A percentile compares a stretch with the other conserved stretches of the same genome.
These are phyloP conservation scores for Ceratina calcarata DNA, from an alignment of 1,140 invertebrate genomes.

Conservation along the genomic window DNA sequence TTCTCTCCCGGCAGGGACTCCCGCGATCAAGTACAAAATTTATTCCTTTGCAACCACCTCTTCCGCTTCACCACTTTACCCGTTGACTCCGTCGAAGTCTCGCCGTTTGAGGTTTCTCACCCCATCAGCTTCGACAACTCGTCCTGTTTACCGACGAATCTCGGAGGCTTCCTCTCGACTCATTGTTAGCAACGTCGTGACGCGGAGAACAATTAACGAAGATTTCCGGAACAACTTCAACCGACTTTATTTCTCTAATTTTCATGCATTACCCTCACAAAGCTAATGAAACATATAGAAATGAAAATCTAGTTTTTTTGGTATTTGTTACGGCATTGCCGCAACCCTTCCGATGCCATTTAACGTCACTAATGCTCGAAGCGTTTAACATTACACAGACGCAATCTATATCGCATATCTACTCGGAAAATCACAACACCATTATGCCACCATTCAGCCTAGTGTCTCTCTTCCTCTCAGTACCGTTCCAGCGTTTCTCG, in stretches of 20 bases:
- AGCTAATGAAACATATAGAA: too few species aligned
- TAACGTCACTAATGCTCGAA: constrained; percentile 66
- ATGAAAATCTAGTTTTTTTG: too few species aligned
- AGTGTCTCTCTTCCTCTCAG: constrained; percentile 26
- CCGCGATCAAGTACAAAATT: constrained; percentile 64
- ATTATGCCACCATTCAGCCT: constrained; percentile 68
- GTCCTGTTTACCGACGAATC: constrained; percentile 64
- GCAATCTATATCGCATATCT: constrained; percentile 72
- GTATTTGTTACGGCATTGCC: not conserved
- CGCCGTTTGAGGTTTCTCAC: constrained; percentile 73
- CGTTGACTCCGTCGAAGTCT: constrained; percentile 61
- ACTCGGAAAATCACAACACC: constrained; percentile 74
- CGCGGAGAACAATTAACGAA: constrained; percentile 30
- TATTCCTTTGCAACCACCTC: constrained; percentile 57
- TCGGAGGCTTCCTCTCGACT: constrained; percentile 64
- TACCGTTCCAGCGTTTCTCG: constrained; percentile 11
- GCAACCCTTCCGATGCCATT: constrained; percentile 8
- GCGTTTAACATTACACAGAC: constrained; percentile 68
- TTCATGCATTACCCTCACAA: too few species aligned
- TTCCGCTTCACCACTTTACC: constrained; percentile 20
- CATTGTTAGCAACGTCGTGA: constrained; percentile 37
- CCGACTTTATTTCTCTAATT: too few species aligned
- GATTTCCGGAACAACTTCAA: not conserved
- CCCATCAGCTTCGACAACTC: constrained; percentile 42
- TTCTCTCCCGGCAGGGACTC: constrained; percentile 33